Conservation (phyloP, 23 tunicate genomes). For the Trididemnum miniatum region DNA sequence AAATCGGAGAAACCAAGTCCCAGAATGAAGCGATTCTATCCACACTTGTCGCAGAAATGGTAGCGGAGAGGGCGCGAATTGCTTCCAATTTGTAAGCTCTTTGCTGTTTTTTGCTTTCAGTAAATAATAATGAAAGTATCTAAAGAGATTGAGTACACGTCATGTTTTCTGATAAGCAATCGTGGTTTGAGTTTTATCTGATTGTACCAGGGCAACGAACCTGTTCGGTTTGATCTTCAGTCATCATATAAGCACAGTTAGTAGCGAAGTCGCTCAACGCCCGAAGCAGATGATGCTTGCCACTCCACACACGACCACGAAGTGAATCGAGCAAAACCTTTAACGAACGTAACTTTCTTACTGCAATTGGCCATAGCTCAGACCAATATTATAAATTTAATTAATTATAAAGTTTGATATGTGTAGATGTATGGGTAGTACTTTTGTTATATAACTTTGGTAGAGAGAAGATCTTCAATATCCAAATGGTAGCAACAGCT, state of each 20-base stretch:
- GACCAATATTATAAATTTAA: too few species aligned
- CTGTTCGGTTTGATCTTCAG: not conserved
- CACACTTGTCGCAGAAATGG: not conserved
- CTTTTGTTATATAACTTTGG: too few species aligned
- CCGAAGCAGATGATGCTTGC: slow-evolving; percentile 53
- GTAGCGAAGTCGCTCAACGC: slow-evolving; percentile 48
- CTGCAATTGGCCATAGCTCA: too few species aligned
- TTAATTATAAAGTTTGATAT: too few species aligned
- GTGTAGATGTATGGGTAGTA: too few species aligned
- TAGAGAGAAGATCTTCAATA: too few species aligned
- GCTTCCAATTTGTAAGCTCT: not conserved
- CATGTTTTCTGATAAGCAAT: not conserved
- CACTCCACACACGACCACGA: slow-evolving; percentile 77
- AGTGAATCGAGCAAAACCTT: slow-evolving; percentile 51
- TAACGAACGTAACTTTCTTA: too few species aligned
- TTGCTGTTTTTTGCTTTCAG: not conserved
- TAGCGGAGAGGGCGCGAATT: not conserved
- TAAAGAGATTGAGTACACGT: not conserved
- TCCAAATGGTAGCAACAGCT: too few species aligned
- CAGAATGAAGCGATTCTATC: not conserved
- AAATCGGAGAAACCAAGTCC: slow-evolving; percentile 7
- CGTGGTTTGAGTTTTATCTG: too few species aligned
- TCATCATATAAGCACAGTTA: slow-evolving; percentile 33
- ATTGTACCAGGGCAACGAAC: too few species aligned
- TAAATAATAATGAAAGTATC: not conserved